Evolutionary conservation across 2,797 vertebrate species (phyloP), one percentile per base, ranked within the genome.

Genomic region (Rhadinocentrus ornatus): DNA sequence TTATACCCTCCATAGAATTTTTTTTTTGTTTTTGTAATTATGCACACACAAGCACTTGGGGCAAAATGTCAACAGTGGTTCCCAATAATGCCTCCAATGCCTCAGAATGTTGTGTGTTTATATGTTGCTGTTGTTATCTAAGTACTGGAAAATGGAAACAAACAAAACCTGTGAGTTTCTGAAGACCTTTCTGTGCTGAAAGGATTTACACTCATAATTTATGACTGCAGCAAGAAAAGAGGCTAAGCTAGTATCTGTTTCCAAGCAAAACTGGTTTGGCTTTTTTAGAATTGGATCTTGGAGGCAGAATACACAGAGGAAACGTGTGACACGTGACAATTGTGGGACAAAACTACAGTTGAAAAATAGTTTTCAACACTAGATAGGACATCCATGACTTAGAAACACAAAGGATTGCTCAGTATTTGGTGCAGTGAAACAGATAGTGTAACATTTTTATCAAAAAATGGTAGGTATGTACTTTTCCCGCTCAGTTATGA

Each of bases 1-100:
- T 50, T 16, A 22, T 39, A 26, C 53, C n/a, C 53, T 16, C 53
- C 3, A 0, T 34, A 57, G 37, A 4, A 31, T 35, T 39, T 13
- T 39, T 26, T 41, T 18, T 35, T 39, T 13, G 31, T 26, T 41
- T 18, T n/a, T 27, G 44, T 32, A 32, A 29, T 2, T 41, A 13
- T 60, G 50, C 55, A 2, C 58, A 66, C 24, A 68, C 53, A 80
- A 74, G 75, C 82, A 82, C 71, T 75, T 77, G 48, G 56, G 74
- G 55, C 66, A 72, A 73, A 55, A 70, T 80, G 83, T 81, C 81
- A 85, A 79, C 71, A 83, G 31, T 32, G 57, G 81, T 78, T 84
- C 74, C 76, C 71, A 84, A 18, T 32, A 63, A 73, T n/a, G n/a
- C n/a, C n/a, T n/a, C n/a, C n/a, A n/a, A n/a, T 61, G 52, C 54